These are phyloP conservation scores for Pyrrhia umbra DNA, from an alignment of 2,888 invertebrate species.

Conservation along the genomic window DNA sequence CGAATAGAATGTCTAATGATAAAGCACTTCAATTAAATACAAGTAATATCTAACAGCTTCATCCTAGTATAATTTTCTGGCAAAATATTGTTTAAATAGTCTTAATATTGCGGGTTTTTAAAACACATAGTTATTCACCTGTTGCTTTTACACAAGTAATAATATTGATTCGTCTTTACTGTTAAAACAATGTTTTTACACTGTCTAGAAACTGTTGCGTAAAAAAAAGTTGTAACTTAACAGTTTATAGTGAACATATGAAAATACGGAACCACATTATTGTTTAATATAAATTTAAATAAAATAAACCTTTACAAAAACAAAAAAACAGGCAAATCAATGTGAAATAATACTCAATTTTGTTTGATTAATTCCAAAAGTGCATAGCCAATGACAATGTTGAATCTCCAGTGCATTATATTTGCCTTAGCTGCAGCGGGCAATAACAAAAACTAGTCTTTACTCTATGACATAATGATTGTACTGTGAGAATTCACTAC, in stretches of 20 bases:
- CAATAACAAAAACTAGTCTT: slow-evolving; percentile 29
- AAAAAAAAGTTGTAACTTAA: too few relatives aligned
- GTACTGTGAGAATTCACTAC: slow-evolving; percentile 52
- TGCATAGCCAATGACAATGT: slow-evolving; percentile 10
- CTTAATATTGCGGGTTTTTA: not conserved
- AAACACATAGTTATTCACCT: not conserved
- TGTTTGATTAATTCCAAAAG: not conserved
- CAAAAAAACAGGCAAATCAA: not conserved
- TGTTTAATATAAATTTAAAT: too few relatives aligned
- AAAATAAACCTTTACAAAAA: too few relatives aligned
- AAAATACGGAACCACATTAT: too few relatives aligned
- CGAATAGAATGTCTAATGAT: not conserved
- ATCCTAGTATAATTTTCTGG: not conserved
- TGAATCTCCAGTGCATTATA: slow-evolving; percentile 24
- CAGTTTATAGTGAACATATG: too few relatives aligned
- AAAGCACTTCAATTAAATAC: not conserved
- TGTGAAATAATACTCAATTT: not conserved
- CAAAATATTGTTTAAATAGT: not conserved
- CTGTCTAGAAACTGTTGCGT: too few relatives aligned
- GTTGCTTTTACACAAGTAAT: too few relatives aligned
- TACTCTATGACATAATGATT: slow-evolving; percentile 46
- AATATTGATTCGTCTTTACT: too few relatives aligned
- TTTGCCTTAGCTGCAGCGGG: slow-evolving; percentile 12
- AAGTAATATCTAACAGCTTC: not conserved
- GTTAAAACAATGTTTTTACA: too few relatives aligned